Conservation (phyloP, 1,140 invertebrate genomes). For the Cherax quadricarinatus region DNA sequence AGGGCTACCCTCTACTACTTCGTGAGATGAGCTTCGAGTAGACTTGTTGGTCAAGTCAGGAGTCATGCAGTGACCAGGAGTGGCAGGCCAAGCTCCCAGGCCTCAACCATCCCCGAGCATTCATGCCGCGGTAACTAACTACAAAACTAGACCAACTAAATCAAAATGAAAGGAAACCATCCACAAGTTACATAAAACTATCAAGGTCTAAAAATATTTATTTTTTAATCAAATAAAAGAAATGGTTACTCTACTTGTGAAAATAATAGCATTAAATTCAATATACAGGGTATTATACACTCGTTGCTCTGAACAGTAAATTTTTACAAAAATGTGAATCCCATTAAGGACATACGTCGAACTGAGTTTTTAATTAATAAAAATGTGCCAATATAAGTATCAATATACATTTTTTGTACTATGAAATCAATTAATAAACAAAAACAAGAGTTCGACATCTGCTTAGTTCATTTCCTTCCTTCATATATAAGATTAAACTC, state of each 20-base stretch:
- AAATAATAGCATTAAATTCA: background rate
- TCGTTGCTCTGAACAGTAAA: background rate
- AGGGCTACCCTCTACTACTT: background rate
- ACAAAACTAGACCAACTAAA: background rate
- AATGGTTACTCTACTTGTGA: background rate
- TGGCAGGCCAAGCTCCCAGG: background rate
- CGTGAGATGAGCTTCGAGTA: background rate
- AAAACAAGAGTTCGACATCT: background rate
- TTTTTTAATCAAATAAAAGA: background rate
- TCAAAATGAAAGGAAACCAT: background rate
- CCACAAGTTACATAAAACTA: background rate
- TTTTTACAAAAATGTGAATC: background rate
- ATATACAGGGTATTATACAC: background rate
- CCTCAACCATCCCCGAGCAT: slow-evolving; percentile 5
- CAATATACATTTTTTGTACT: background rate
- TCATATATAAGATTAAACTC: background rate
- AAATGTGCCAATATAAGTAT: background rate
- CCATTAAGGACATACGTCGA: background rate
- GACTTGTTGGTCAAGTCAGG: background rate
- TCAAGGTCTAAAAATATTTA: background rate
- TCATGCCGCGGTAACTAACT: background rate
- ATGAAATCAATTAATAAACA: no score
- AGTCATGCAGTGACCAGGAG: background rate
- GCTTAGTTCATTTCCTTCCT: background rate
- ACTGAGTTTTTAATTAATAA: background rate